Conservation (phyloP, 2,888 invertebrate genomes). For the Hyppa rectilinea region DNA sequence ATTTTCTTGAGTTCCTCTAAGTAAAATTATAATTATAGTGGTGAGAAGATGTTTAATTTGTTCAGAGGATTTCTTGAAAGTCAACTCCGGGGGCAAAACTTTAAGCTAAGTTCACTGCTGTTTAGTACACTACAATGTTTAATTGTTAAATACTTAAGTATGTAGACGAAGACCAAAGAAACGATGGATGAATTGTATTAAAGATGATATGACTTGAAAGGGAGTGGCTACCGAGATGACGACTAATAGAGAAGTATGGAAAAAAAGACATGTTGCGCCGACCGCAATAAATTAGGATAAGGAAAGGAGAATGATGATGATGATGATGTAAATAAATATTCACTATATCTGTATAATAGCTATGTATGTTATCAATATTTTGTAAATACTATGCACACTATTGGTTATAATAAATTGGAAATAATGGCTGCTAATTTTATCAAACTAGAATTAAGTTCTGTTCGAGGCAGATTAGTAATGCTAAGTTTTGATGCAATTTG, state of each 20-base stretch:
- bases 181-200: no score
- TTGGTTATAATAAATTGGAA: no score
- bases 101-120: neutral
- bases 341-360: neutral
- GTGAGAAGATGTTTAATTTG: neutral
- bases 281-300: no score
- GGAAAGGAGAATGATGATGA: no score
- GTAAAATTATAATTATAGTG: neutral
- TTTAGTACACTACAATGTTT: neutral
- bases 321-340: conserved; percentile 13
- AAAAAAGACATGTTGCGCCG: no score
- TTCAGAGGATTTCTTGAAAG: neutral
- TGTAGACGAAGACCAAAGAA: no score
- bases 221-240: no score
- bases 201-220: no score
- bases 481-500: neutral
- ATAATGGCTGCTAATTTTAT: neutral
- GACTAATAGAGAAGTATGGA: no score
- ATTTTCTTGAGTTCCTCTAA: neutral
- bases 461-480: neutral
- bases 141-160: neutral
- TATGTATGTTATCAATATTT: neutral
- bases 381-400: conserved; percentile 18
- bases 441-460: neutral
- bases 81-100: neutral